phyloP scores from a whole-genome alignment of 2,888 invertebrate genomes.

The Drosophila yooni region DNA sequence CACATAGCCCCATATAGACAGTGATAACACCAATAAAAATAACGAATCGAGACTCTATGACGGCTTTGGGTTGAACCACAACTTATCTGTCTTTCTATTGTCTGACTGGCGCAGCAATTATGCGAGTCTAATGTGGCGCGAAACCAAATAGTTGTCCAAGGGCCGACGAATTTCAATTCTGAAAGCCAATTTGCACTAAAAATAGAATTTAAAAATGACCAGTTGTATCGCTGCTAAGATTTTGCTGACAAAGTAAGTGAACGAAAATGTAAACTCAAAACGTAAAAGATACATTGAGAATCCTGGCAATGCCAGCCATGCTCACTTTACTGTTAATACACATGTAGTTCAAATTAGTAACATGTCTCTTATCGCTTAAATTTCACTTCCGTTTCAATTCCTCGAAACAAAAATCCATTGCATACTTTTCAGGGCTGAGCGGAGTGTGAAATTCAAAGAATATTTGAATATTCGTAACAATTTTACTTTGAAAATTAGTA shows the following conservation, averaged over 20 bases:
- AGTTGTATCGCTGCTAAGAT: background rate
- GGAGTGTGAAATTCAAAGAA: background rate
- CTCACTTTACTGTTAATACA: background rate
- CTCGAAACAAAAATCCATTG: background rate
- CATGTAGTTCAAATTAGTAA: background rate
- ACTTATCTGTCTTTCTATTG: conserved; percentile 45
- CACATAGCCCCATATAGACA: conserved; percentile 45
- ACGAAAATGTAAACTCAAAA: background rate
- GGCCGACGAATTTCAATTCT: conserved; percentile 17
- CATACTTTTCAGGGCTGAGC: background rate
- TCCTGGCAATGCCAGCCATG: background rate
- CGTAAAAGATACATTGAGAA: background rate
- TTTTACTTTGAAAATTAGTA: background rate
- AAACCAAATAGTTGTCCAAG: conserved; percentile 27
- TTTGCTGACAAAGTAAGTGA: background rate
- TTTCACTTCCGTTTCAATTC: background rate
- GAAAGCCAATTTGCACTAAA: conserved; percentile 5
- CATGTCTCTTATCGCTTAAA: background rate
- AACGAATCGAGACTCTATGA: conserved; percentile 29
- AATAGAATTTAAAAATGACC: background rate
- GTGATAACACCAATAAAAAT: background rate
- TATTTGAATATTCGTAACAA: too few relatives aligned
- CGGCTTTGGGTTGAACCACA: conserved; percentile 18
- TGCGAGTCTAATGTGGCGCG: conserved; percentile 63
- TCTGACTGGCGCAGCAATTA: conserved; percentile 69